Conservation (phyloP, 1,140 invertebrate genomes). For the Drosophila equinoxialis region DNA sequence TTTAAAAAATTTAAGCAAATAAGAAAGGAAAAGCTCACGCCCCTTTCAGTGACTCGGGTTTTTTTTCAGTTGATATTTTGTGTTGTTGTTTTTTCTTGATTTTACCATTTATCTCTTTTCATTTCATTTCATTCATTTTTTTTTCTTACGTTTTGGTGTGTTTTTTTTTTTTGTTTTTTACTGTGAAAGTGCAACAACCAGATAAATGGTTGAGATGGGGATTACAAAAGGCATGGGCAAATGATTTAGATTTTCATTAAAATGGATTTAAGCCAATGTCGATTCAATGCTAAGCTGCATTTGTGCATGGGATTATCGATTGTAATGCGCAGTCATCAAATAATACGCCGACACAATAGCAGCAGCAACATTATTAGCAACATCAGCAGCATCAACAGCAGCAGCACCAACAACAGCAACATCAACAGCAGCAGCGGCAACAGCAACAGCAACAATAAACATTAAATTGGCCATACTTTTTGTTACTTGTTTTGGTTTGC, state of each 20-base stretch:
- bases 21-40: constrained; percentile 45
- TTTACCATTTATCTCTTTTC: constrained; percentile 7
- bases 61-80: constrained; percentile 4
- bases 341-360: constrained; percentile 60
- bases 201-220: constrained; percentile 3
- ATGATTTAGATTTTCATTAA: constrained; percentile 56
- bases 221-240: constrained; percentile 7
- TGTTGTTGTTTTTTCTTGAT: constrained; percentile 1
- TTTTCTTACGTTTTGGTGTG: neutral
- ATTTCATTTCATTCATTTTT: neutral
- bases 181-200: constrained; percentile 48
- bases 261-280: constrained; percentile 77
- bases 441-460: constrained; percentile 52
- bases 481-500: constrained; percentile 4
- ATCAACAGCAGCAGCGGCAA: constrained; percentile 19
- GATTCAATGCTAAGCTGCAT: constrained; percentile 66
- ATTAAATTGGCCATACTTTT: constrained; percentile 47
- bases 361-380: constrained; percentile 34
- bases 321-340: constrained; percentile 80
- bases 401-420: constrained; percentile 38
- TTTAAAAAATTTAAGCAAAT: constrained; percentile 42
- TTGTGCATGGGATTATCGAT: constrained; percentile 78
- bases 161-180: constrained; percentile 29
- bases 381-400: constrained; percentile 26
- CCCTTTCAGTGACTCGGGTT: constrained; percentile 25